phyloP scores from a whole-genome alignment of 1,140 invertebrate genomes.

The Heliconius hermathena region DNA sequence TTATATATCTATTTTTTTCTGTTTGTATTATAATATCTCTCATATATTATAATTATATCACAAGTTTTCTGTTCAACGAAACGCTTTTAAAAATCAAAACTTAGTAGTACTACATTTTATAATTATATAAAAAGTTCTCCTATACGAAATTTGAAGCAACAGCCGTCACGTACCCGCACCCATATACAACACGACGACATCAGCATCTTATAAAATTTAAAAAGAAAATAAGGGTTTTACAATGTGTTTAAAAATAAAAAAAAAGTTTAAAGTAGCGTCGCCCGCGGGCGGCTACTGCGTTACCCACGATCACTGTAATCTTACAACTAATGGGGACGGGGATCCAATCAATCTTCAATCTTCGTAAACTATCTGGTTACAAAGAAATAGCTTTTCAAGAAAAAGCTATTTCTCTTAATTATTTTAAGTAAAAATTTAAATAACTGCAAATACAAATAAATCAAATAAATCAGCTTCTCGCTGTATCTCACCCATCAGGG shows the following conservation, averaged over 20 bases:
- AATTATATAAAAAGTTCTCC: neutral
- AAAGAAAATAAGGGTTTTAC: neutral
- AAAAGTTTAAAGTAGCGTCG: constrained; percentile 24
- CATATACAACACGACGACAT: neutral
- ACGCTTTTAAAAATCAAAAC: no score
- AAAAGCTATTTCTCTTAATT: neutral
- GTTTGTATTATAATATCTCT: no score
- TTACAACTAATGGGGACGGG: constrained; percentile 28
- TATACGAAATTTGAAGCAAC: neutral
- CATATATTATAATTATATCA: no score
- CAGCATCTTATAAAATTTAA: neutral
- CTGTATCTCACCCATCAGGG: no score
- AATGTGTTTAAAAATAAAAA: constrained; percentile 15
- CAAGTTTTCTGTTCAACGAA: no score
- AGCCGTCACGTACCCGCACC: neutral
- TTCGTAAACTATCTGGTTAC: neutral
- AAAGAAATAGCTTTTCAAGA: neutral
- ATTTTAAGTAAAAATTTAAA: neutral
- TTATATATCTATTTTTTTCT: no score
- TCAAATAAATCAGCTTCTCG: no score
- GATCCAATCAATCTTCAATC: constrained; percentile 32
- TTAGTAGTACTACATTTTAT: no score
- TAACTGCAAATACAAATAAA: no score
- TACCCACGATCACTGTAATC: constrained; percentile 53
- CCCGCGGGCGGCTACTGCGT: constrained; percentile 48